Evolutionary conservation across 2,797 vertebrate genomes (phyloP).

Genomic region (Acrocephalus scirpaceus): DNA sequence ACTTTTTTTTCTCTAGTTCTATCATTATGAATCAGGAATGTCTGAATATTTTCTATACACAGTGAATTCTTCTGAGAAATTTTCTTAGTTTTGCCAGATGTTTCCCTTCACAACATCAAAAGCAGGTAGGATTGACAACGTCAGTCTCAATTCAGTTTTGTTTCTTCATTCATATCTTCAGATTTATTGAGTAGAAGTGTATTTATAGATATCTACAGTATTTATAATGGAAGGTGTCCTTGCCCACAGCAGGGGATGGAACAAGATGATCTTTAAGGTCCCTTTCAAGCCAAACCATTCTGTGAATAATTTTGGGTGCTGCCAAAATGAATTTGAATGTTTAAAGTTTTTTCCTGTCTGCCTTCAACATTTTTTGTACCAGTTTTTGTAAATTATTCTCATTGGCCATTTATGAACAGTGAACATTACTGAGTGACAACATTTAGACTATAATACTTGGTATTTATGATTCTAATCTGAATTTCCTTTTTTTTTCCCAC

Average conservation of each 20-base stretch:
- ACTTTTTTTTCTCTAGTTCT: neutral
- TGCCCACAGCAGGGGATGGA: neutral
- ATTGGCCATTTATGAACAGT: accelerated
- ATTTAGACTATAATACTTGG: neutral
- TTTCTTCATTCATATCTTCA: neutral
- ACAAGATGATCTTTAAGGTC: accelerated
- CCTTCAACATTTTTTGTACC: neutral
- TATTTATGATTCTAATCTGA: neutral
- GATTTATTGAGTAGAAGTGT: neutral
- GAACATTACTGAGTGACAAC: neutral
- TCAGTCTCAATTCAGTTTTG: neutral
- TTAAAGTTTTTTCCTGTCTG: accelerated
- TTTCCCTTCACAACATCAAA: neutral
- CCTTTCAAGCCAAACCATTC: neutral
- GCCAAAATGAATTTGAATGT: neutral
- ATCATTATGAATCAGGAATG: neutral
- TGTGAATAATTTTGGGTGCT: neutral
- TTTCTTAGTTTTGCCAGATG: neutral
- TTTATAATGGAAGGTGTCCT: neutral
- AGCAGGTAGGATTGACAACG: neutral
- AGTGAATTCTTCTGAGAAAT: neutral
- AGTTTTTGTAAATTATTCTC: neutral
- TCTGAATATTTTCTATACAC: neutral
- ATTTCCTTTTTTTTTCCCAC: neutral
- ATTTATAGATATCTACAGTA: neutral